Base-by-base conservation (phyloP, 2,113 vertebrate species). In the Bubalus kerabau region DNA sequence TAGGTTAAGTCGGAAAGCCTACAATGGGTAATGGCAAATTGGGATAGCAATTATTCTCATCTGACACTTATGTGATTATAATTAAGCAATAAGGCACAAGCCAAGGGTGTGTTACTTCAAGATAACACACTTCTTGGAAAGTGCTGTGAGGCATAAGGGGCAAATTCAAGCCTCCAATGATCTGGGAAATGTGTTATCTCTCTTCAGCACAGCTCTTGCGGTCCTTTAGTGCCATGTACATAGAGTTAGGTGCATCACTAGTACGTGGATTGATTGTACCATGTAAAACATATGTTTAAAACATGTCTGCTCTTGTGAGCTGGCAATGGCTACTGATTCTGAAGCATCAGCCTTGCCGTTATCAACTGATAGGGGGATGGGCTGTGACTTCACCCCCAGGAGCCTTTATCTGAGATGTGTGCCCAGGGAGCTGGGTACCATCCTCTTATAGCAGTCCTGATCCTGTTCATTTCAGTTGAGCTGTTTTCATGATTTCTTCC, bases 71-170 rank as follows among this genome's bases (percentile, higher is more conserved):
- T 64, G 91, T 91, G 96, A 96, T 98, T 98, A 91, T 95, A 98
- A 98, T 99, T 98, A 99, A 98, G 84, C 97, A 98, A 96, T 91
- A 97, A 98, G 97, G 97, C 98, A 96, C 85, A 96, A 98, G 96
- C 96, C 59, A 98, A 97, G 71, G 95, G 52, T 98, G 96, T 99
- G 98, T 91, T 98, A 89, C 94, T 98, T 95, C 17, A 96, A 99
- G 98, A 99, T 99, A 99, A 98, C 97, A 91, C 21, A 8, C 91
- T 98, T 95, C 97, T 96, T 97, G 90, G 91, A 98, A 92, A 98
- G 95, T 93, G 94, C 97, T 46, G 4, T 76, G 97, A 98, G 95
- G 96, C 95, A 95, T 97, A 96, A 98, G 91, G 85, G 98, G 95
- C 8, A 17, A 98, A 98, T 90, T 93, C 95, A 97, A 93, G 95